phyloP scores from a whole-genome alignment of 2,797 vertebrate species.

The Pteronotus mesoamericanus region DNA sequence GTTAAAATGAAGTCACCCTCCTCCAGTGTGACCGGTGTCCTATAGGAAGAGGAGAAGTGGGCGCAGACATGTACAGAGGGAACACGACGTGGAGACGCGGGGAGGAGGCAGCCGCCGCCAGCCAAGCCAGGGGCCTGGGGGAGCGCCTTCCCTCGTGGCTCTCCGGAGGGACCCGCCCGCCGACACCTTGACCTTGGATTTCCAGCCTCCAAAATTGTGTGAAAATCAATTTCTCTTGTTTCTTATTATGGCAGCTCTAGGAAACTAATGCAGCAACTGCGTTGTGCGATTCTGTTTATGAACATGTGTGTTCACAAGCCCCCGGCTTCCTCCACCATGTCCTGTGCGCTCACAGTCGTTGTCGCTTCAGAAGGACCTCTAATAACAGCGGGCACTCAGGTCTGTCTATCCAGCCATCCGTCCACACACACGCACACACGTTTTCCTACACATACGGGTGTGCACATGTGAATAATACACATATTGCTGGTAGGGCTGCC shows the following conservation, averaged over 20 bases:
- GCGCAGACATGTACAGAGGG: background rate
- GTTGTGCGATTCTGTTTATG: background rate
- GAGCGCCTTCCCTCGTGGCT: accelerated
- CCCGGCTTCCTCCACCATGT: background rate
- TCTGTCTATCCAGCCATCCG: background rate
- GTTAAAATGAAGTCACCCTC: background rate
- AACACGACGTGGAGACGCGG: background rate
- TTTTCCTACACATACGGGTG: background rate
- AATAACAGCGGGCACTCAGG: background rate
- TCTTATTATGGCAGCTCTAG: background rate
- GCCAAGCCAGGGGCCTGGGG: background rate
- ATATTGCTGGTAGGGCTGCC: background rate
- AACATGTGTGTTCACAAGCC: background rate
- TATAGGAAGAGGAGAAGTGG: background rate
- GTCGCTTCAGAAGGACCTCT: background rate
- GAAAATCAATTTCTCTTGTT: background rate
- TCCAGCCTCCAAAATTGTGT: background rate
- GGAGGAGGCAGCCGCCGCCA: background rate
- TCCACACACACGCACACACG: background rate
- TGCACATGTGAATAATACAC: background rate
- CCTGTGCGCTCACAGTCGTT: background rate
- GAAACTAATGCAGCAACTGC: background rate
- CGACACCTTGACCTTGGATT: background rate
- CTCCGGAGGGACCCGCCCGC: background rate
- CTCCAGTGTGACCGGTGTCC: background rate